phyloP scores from a whole-genome alignment of 1,140 invertebrate genomes.

The Drosophila bifasciata region DNA sequence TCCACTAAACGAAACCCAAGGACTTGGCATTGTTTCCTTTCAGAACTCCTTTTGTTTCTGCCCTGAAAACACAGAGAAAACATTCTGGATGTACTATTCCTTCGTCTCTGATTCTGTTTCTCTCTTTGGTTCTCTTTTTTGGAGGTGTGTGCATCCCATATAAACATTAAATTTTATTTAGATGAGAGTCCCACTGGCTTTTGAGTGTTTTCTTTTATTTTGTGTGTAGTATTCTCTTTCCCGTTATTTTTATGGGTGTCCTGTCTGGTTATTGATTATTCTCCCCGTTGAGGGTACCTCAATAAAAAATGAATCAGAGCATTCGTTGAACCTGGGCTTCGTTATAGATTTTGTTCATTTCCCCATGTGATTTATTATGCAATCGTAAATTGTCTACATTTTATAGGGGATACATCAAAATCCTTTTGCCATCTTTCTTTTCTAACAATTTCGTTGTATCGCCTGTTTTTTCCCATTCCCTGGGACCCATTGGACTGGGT shows the following conservation, averaged over 20 bases:
- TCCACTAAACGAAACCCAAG: conserved; percentile 66
- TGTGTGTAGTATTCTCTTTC: conserved; percentile 6
- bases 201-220: conserved; percentile 12
- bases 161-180: conserved; percentile 81
- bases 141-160: conserved; percentile 64
- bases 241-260: conserved; percentile 70
- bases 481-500: conserved; percentile 17
- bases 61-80: background rate
- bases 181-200: conserved; percentile 52
- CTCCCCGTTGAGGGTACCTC: conserved; percentile 54
- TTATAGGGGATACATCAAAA: conserved; percentile 44
- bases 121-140: conserved; percentile 6
- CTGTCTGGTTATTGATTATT: conserved; percentile 73
- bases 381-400: conserved; percentile 65
- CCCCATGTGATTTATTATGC: conserved; percentile 62
- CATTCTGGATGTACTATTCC: too few species aligned
- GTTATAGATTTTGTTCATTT: conserved; percentile 38
- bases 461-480: conserved; percentile 16
- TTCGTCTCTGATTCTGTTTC: conserved; percentile 14
- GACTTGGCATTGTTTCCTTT: conserved; percentile 48
- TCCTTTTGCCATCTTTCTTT: background rate
- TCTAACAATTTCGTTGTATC: conserved; percentile 10
- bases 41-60: conserved; percentile 43
- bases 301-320: conserved; percentile 81
- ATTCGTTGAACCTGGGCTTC: conserved; percentile 38